Evolutionary conservation across 2,113 vertebrate species (phyloP).

Genomic region (Pleuronectes platessa): DNA sequence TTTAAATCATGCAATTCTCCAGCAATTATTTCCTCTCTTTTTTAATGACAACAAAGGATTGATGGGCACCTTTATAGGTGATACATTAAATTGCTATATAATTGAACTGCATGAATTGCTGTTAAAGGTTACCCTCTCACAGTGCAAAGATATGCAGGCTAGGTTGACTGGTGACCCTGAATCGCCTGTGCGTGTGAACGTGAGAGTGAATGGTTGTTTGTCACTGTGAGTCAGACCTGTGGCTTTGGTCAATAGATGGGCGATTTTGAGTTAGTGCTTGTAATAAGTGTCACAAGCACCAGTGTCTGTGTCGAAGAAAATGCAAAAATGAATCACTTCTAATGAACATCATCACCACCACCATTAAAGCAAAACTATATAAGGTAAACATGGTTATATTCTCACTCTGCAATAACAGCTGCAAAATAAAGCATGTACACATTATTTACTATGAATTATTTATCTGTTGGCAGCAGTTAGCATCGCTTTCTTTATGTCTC

Average conservation of each 20-base stretch:
- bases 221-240: background rate
- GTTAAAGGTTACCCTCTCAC: background rate
- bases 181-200: background rate
- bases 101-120: background rate
- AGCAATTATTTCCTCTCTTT: background rate
- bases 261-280: background rate
- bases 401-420: no score
- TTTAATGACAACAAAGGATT: background rate
- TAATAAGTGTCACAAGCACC: background rate
- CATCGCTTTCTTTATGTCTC: no score
- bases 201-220: no score
- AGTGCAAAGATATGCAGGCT: background rate
- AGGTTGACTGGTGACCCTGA: background rate
- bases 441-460: no score
- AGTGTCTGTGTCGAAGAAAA: background rate
- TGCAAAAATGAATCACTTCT: background rate
- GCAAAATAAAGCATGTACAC: no score
- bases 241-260: no score
- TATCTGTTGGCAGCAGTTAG: no score
- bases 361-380: no score
- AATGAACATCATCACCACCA: no score
- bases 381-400: no score
- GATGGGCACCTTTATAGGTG: background rate
- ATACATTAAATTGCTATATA: background rate
- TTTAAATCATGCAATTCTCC: background rate